Percentiles rank a stretch among this genome's conserved stretches.
Evolutionary conservation across 1,140 invertebrate species (phyloP).

Genomic region (Calliopsis andreniformis): DNA sequence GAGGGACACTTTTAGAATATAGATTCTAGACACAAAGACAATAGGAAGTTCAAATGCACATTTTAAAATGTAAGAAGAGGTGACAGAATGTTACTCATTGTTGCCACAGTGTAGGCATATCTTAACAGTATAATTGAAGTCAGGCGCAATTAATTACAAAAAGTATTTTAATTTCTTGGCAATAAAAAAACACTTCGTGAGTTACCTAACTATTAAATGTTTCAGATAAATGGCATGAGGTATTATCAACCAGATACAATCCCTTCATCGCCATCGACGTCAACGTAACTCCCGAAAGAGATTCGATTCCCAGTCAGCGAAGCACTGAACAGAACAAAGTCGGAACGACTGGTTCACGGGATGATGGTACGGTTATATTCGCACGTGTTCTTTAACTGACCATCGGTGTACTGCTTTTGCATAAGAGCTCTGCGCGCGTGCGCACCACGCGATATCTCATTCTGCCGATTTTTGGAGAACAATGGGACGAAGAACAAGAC

Average conservation of each 20-base stretch:
- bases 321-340: slow-evolving; percentile 22
- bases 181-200: too few relatives aligned
- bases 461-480: not conserved
- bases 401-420: slow-evolving; percentile 10
- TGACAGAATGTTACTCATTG: too few relatives aligned
- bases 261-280: slow-evolving; percentile 65
- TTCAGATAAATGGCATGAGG: slow-evolving; percentile 88
- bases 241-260: slow-evolving; percentile 85
- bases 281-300: slow-evolving; percentile 57
- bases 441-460: not conserved
- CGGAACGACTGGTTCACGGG: slow-evolving; percentile 27
- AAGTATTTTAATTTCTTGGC: too few relatives aligned
- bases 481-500: slow-evolving; percentile 1
- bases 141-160: too few relatives aligned
- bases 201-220: too few relatives aligned
- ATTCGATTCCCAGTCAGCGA: slow-evolving; percentile 23
- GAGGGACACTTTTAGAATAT: too few relatives aligned
- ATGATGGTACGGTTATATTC: slow-evolving; percentile 27
- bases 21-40: too few relatives aligned
- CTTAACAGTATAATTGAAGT: too few relatives aligned
- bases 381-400: slow-evolving; percentile 20
- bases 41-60: too few relatives aligned
- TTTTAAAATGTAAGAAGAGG: too few relatives aligned
- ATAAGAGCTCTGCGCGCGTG: slow-evolving; percentile 1
- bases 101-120: too few relatives aligned